Evolutionary conservation across 2,113 vertebrate species (phyloP).

Genomic region (Atrichornis clamosus): DNA sequence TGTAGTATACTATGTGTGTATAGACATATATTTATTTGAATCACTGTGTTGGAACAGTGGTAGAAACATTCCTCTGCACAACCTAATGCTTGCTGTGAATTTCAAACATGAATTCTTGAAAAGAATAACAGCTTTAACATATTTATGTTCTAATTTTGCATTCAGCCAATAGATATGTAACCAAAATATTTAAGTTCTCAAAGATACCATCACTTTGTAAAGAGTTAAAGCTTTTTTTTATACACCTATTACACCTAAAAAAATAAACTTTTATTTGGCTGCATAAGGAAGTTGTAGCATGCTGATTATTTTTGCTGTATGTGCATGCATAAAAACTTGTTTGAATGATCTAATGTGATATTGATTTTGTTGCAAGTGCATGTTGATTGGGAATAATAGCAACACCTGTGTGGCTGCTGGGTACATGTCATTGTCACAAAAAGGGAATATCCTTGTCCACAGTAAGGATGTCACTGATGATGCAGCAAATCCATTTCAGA

Average conservation of each 20-base stretch:
- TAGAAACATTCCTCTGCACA: neutral
- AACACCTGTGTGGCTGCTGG: neutral
- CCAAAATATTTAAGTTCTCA: neutral
- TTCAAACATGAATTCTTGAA: neutral
- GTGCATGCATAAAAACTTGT: neutral
- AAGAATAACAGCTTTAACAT: neutral
- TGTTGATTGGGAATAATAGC: neutral
- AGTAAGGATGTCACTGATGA: neutral
- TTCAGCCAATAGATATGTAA: rapidly evolving
- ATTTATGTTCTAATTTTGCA: neutral
- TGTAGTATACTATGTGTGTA: rapidly evolving
- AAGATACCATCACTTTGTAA: neutral
- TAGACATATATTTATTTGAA: neutral
- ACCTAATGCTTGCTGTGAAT: neutral
- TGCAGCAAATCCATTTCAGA: neutral
- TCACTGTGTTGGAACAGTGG: neutral
- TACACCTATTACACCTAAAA: rapidly evolving
- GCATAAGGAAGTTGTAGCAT: neutral
- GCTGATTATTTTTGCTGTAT: neutral
- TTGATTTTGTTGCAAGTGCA: neutral
- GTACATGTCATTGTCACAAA: rapidly evolving
- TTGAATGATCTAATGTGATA: neutral
- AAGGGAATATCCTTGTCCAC: neutral
- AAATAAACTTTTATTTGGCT: neutral
- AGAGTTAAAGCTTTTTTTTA: neutral